Base-by-base conservation (phyloP, 2,797 vertebrate genomes). In the Psittacula derbiana region DNA sequence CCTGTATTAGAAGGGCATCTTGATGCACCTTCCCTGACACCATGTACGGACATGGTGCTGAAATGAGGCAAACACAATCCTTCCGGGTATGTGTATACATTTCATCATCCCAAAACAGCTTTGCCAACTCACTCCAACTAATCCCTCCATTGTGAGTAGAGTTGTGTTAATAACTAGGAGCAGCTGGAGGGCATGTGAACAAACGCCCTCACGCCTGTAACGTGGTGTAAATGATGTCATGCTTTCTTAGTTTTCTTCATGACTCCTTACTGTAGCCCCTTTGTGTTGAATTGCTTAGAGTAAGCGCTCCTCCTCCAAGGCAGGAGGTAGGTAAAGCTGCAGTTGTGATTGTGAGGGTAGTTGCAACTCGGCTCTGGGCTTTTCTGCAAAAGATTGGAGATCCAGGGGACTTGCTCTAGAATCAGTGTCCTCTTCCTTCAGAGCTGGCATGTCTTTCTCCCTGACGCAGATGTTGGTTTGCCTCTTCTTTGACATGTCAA, bases 181-280 rank as follows among this genome's bases (percentile, higher is more conserved):
- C 91, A 93, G 92, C 96, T 94, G 92, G 78, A 96, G 93, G 93
- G 86, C 84, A 89, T 91, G 67, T 74, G 94, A 93, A 89, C 88
- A 92, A 96, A 95, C 52, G 75, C 88, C 64, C 75, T 93, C 89
- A 43, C 8, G 16, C 69, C 71, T 94, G 71, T 89, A 92, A 20
- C 47, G 30, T 10, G 5, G 80, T 16, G 31, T 83, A 69, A 50
- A 21, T 53, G 60, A 73, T 87, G 74, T 46, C 4, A 2, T 76
- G 50, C 81, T 95, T 73, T 30, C 83, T 69, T 73, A n/a, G 49
- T 19, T 67, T 80, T 93, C 80, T 73, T 78, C 38, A 1, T 65
- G 44, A 16, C 65, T 89, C 78, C 53, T 87, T 71, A 31, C 52
- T 80, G 20, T 23, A 16, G 72, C 81, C 52, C 41, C 6, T 13